Conservation (phyloP, 92 coral and sea anemone species). For the Epizoanthus illoricatus region DNA sequence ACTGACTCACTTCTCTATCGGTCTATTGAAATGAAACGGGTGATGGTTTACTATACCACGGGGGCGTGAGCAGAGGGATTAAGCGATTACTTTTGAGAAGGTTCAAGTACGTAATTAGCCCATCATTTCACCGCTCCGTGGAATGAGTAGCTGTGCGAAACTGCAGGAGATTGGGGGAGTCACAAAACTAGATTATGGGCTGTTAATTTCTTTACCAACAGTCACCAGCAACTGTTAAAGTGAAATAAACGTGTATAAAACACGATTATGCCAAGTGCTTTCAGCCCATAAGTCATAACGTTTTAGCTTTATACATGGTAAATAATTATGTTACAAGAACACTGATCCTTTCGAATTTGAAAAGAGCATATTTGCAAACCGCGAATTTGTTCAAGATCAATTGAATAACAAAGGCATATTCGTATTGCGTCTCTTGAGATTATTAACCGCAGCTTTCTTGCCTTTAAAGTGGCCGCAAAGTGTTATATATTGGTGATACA, state of each 20-base stretch:
- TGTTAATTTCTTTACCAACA: conserved; percentile 22
- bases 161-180: conserved; percentile 10
- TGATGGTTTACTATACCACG: background rate
- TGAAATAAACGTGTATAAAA: background rate
- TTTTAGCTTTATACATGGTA: background rate
- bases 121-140: conserved; percentile 12
- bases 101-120: background rate
- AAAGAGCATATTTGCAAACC: no score
- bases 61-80: conserved; percentile 17
- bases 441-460: background rate
- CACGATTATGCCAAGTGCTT: background rate
- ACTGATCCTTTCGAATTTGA: no score
- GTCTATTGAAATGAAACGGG: background rate
- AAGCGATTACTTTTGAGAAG: conserved; percentile 10
- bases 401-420: no score
- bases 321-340: background rate
- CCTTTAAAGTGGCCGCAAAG: background rate
- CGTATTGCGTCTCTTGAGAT: no score
- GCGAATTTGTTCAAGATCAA: no score
- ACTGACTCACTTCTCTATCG: background rate
- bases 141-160: background rate
- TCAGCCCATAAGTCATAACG: background rate
- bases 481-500: background rate
- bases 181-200: background rate
- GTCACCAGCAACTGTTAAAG: background rate